phyloP scores from a whole-genome alignment of 1,140 invertebrate genomes.

The Zaprionus ghesquierei region DNA sequence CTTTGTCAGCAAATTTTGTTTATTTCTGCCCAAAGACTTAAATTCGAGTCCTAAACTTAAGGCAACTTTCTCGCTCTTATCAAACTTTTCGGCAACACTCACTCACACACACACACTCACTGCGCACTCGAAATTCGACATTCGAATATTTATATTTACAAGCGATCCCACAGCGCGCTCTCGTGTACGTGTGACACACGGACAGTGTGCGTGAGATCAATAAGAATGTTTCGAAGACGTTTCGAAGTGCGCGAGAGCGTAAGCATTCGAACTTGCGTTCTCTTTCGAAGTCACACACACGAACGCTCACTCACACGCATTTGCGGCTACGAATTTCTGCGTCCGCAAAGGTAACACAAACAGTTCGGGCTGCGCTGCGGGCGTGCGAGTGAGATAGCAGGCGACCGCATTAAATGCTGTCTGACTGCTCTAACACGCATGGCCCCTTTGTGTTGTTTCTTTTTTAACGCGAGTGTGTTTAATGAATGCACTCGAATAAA shows the following conservation, averaged over 20 bases:
- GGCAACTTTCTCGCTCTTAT: slow-evolving; percentile 33
- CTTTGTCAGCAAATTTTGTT: slow-evolving; percentile 5
- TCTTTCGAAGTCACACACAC: slow-evolving; percentile 62
- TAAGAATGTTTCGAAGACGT: slow-evolving; percentile 57
- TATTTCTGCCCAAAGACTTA: not conserved
- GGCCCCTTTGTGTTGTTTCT: slow-evolving; percentile 38
- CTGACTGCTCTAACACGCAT: slow-evolving; percentile 49
- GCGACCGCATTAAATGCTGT: slow-evolving; percentile 37
- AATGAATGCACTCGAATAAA: slow-evolving; percentile 61
- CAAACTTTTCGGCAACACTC: slow-evolving; percentile 29
- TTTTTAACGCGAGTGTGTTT: slow-evolving; percentile 46
- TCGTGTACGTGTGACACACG: slow-evolving; percentile 40
- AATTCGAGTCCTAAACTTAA: slow-evolving; percentile 2
- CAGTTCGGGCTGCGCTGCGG: not conserved
- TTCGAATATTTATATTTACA: slow-evolving; percentile 32
- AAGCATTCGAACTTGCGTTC: slow-evolving; percentile 48
- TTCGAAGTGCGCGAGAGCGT: slow-evolving; percentile 30
- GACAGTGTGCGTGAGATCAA: slow-evolving; percentile 61
- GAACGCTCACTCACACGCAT: slow-evolving; percentile 7
- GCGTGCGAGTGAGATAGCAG: slow-evolving; percentile 48
- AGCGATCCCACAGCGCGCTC: slow-evolving; percentile 22
- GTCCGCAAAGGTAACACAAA: slow-evolving; percentile 66
- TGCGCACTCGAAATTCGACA: slow-evolving; percentile 24
- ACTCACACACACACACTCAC: slow-evolving; percentile 7
- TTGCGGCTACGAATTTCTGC: slow-evolving; percentile 65